Evolutionary conservation across 2,113 vertebrate genomes (phyloP).

Genomic region (Hydropotes inermis): DNA sequence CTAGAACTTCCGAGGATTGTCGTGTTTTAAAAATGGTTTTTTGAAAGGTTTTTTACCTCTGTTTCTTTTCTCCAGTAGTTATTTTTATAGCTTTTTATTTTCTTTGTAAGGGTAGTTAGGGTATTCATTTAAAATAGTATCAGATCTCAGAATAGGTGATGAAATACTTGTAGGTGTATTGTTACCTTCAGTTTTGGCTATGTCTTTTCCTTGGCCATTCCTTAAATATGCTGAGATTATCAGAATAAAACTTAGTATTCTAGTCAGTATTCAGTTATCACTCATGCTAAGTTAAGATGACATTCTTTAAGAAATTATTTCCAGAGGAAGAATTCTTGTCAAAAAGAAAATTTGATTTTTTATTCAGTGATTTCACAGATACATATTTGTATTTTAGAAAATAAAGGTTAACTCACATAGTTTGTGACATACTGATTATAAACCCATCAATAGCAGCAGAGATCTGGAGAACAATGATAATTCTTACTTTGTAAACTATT

Average conservation of each 20-base stretch:
- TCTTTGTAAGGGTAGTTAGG: not conserved
- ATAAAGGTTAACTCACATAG: not conserved
- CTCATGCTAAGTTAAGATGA: not conserved
- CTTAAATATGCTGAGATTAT: not conserved
- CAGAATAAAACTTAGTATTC: not conserved
- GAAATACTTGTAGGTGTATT: not conserved
- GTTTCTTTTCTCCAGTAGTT: not conserved
- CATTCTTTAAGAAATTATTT: not conserved
- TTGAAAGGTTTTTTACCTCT: not conserved
- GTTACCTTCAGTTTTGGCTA: not conserved
- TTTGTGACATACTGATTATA: not conserved
- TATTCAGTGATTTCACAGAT: not conserved
- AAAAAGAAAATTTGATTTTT: not conserved
- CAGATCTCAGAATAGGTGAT: not conserved
- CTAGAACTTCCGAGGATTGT: not conserved
- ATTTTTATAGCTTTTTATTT: not conserved
- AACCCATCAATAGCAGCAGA: not conserved
- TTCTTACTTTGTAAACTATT: not conserved
- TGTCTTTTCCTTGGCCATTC: not conserved
- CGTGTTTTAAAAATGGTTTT: not conserved
- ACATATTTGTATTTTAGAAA: not conserved
- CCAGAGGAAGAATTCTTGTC: not conserved
- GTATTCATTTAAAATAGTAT: not conserved
- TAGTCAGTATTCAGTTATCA: not conserved
- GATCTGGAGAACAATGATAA: not conserved